Percentiles rank a stretch among this genome's conserved stretches.
These are phyloP conservation scores for Denticeps clupeoides DNA, from an alignment of 2,797 vertebrate species.

Conservation along the genomic window DNA sequence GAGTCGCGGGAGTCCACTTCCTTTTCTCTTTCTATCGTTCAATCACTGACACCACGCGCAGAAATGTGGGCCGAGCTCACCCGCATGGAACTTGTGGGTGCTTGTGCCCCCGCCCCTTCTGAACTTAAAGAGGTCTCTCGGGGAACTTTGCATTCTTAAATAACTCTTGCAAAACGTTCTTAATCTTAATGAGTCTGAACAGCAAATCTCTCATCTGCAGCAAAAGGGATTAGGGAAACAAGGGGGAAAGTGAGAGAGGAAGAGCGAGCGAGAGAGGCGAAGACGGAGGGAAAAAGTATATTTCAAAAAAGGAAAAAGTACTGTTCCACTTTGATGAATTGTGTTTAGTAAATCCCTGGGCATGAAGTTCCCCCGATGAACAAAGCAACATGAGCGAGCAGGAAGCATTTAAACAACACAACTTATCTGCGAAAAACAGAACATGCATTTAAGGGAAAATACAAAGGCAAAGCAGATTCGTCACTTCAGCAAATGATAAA, in stretches of 20 bases:
- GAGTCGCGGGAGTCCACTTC: slow-evolving; percentile 31
- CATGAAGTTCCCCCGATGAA: slow-evolving; percentile 63
- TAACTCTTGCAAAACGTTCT: slow-evolving; percentile 62
- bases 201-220: slow-evolving; percentile 75
- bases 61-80: slow-evolving; percentile 55
- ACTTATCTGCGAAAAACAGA: slow-evolving; percentile 73
- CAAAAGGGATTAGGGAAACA: slow-evolving; percentile 69
- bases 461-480: slow-evolving; percentile 63
- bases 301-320: no score
- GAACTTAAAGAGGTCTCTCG: slow-evolving; percentile 58
- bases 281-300: slow-evolving; percentile 40
- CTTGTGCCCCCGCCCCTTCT: slow-evolving; percentile 57
- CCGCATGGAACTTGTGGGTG: slow-evolving; percentile 47
- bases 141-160: slow-evolving; percentile 73
- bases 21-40: slow-evolving; percentile 54
- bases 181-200: slow-evolving; percentile 77
- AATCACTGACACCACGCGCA: slow-evolving; percentile 58
- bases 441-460: slow-evolving; percentile 65
- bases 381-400: slow-evolving; percentile 55
- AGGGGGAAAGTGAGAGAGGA: slow-evolving; percentile 1
- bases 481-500: slow-evolving; percentile 62
- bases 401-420: slow-evolving; percentile 68
- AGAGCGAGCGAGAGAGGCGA: background rate
- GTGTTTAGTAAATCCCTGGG: slow-evolving; percentile 70
- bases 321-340: slow-evolving; percentile 73